A percentile compares a stretch with the other conserved stretches of the same genome.
Evolutionary conservation across 2,797 vertebrate genomes (phyloP).

Genomic region (Lacerta viridis): DNA sequence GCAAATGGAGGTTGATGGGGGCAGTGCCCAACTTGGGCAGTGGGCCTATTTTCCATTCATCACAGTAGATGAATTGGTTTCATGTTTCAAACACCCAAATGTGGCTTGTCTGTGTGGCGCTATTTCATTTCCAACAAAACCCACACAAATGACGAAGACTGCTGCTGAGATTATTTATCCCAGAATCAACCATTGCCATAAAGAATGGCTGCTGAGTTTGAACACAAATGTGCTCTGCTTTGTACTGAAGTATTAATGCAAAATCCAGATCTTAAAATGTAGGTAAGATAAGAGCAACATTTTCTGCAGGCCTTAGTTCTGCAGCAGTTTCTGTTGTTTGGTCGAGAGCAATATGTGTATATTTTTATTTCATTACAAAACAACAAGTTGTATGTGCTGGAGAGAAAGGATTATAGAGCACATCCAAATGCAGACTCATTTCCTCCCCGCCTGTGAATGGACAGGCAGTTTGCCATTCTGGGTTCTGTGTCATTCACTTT

Average conservation of each 20-base stretch:
- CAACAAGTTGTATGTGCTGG: constrained; percentile 12
- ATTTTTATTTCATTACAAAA: constrained; percentile 12
- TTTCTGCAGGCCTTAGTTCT: constrained; percentile 55
- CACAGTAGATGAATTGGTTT: neutral
- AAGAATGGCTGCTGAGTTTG: constrained; percentile 40
- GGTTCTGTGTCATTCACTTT: neutral
- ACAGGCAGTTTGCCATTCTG: neutral
- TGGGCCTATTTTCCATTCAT: constrained; percentile 1
- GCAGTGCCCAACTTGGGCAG: neutral
- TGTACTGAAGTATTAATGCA: constrained; percentile 46
- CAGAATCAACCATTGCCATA: constrained; percentile 47
- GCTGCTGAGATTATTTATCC: constrained; percentile 14
- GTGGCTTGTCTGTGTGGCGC: neutral
- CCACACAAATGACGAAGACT: constrained; percentile 12
- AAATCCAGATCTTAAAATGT: constrained; percentile 51
- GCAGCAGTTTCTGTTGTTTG: constrained; percentile 54
- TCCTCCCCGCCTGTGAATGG: neutral
- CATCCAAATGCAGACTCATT: neutral
- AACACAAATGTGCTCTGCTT: constrained; percentile 44
- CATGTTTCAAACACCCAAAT: constrained; percentile 7
- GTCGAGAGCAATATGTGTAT: neutral
- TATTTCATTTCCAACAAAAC: constrained; percentile 24
- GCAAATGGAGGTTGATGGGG: no score
- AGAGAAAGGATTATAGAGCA: neutral
- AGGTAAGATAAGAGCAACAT: constrained; percentile 37